A percentile compares a stretch with the other conserved stretches of the same genome.
Evolutionary conservation across 2,888 invertebrate species (phyloP).

Genomic region (Acleris literana): DNA sequence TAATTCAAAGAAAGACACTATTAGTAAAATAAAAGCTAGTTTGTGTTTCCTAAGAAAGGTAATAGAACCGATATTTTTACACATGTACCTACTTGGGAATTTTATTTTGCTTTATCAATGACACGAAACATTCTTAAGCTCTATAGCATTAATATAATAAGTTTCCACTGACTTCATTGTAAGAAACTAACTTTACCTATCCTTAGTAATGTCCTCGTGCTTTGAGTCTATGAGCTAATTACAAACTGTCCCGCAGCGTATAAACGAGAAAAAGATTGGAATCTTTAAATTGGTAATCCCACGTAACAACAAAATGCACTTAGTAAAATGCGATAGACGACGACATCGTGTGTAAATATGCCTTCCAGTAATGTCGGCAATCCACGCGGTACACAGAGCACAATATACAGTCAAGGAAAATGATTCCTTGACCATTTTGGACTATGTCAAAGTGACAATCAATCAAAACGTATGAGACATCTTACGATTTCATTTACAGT

Average conservation of each 20-base stretch:
- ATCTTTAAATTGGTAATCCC: slow-evolving; percentile 29
- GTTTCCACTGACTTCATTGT: not conserved
- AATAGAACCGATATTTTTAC: no score
- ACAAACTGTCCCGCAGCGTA: slow-evolving; percentile 20
- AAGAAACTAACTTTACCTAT: slow-evolving; percentile 1
- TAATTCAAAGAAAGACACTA: no score
- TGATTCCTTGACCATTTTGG: no score
- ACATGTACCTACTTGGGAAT: no score
- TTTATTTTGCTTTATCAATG: no score
- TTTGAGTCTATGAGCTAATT: slow-evolving; percentile 16
- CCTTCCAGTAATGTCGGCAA: slow-evolving; percentile 27
- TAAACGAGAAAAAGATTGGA: slow-evolving; percentile 27
- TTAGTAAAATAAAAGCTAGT: no score
- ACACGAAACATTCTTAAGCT: no score
- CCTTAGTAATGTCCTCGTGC: not conserved
- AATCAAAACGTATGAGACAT: no score
- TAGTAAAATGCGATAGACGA: slow-evolving; percentile 36
- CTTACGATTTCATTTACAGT: no score
- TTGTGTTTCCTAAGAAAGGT: no score
- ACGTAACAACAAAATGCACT: slow-evolving; percentile 35
- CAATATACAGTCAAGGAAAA: not conserved
- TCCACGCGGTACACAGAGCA: slow-evolving; percentile 19
- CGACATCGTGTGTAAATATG: slow-evolving; percentile 35
- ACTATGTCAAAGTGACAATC: no score
- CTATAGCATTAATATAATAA: no score